Conservation (phyloP, 2,888 invertebrate species). For the Machimus rusticus region DNA sequence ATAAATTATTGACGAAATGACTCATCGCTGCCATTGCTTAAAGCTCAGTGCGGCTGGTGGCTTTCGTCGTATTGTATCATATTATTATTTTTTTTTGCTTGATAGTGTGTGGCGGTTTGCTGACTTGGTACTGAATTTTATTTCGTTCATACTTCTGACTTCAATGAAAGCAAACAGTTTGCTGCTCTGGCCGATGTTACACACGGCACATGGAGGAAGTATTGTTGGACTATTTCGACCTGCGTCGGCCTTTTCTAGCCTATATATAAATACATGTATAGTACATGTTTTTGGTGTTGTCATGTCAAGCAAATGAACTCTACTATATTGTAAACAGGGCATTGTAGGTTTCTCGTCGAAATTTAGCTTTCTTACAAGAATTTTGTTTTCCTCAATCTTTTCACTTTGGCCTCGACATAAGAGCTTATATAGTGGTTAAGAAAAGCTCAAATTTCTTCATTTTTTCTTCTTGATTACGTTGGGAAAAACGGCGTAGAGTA, state of each 20-base stretch:
- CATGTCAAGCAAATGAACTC: slow-evolving; percentile 18
- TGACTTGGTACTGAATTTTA: not conserved
- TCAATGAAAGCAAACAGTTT: slow-evolving; percentile 36
- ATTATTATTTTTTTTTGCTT: not conserved
- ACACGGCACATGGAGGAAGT: not conserved
- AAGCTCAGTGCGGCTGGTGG: not conserved
- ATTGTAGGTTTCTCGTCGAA: not conserved
- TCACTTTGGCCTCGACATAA: not conserved
- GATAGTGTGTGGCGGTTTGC: not conserved
- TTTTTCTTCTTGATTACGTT: not conserved
- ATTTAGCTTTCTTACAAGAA: not conserved
- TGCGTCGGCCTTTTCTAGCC: not conserved
- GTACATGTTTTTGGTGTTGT: not conserved
- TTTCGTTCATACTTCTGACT: slow-evolving; percentile 17
- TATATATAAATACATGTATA: not conserved
- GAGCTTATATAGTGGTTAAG: not conserved
- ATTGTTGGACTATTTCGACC: not conserved
- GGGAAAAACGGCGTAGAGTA: not conserved
- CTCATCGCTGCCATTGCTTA: slow-evolving; percentile 34
- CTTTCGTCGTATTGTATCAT: not conserved
- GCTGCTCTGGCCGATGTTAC: not conserved
- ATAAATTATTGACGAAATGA: slow-evolving; percentile 38
- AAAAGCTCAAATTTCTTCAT: not conserved
- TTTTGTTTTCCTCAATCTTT: not conserved
- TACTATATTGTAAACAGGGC: not conserved